These are phyloP conservation scores for Macaca mulatta DNA, from an alignment of 2,113 vertebrate genomes.

Conservation along the genomic window DNA sequence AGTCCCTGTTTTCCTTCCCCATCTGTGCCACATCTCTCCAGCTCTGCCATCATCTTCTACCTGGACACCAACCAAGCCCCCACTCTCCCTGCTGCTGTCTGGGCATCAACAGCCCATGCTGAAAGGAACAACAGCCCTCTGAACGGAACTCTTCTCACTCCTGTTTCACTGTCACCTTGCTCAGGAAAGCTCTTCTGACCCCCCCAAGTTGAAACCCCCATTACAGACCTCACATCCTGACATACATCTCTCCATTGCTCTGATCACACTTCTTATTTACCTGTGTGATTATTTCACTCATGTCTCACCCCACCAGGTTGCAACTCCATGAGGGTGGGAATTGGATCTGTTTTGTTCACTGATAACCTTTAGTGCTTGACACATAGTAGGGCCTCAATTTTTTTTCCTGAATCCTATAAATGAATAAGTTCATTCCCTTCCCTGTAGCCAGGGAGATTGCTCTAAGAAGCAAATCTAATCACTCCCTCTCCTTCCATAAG, in stretches of 20 bases:
- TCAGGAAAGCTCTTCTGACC: background rate
- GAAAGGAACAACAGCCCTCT: no score
- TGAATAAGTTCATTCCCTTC: background rate
- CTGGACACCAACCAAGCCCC: background rate
- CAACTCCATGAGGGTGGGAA: background rate
- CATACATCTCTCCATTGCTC: background rate
- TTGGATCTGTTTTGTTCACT: background rate
- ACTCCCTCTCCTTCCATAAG: background rate
- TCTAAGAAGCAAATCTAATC: background rate
- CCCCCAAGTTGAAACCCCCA: background rate
- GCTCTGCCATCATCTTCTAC: accelerated
- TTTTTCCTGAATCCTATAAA: background rate
- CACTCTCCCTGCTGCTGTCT: background rate
- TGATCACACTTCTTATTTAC: background rate
- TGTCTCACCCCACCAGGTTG: background rate
- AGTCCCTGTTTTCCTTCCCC: background rate
- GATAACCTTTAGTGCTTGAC: slow-evolving; percentile 2
- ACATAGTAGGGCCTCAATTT: background rate
- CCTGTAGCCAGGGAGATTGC: background rate
- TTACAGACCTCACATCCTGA: background rate
- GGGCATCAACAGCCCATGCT: accelerated
- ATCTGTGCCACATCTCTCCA: accelerated
- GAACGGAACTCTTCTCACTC: background rate
- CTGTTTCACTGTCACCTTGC: background rate
- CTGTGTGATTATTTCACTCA: background rate